Conservation (phyloP, 2,888 invertebrate genomes). For the Anticlea derivata region DNA sequence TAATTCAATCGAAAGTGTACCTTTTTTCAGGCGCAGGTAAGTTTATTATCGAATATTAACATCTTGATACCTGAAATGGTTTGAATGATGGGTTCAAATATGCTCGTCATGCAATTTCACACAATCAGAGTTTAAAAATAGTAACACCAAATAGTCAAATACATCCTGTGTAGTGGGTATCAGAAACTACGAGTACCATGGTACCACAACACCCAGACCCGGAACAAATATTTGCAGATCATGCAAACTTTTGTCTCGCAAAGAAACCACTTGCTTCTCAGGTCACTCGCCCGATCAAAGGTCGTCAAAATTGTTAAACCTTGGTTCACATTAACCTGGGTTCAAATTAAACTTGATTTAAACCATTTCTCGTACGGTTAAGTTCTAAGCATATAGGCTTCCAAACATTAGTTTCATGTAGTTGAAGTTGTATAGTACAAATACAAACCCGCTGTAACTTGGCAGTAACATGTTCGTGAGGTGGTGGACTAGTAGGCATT, state of each 20-base stretch:
- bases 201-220: no score
- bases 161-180: no score
- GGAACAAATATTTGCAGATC: no score
- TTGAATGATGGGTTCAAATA: neutral
- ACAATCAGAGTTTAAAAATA: no score
- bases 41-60: conserved; percentile 3
- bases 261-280: no score
- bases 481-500: conserved; percentile 58
- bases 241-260: no score
- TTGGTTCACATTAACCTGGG: neutral
- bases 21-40: conserved; percentile 19
- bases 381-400: conserved; percentile 53
- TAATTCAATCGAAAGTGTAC: conserved; percentile 13
- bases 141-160: no score
- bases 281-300: no score
- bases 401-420: conserved; percentile 51
- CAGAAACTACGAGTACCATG: no score
- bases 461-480: conserved; percentile 66
- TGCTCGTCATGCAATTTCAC: no score
- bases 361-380: no score
- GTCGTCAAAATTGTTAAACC: no score
- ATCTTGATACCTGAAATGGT: conserved; percentile 10
- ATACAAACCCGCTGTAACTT: conserved; percentile 61
- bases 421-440: conserved; percentile 62
- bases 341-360: neutral